Evolutionary conservation across 2,797 vertebrate genomes (phyloP).

Genomic region (Enteromius argenteus): DNA sequence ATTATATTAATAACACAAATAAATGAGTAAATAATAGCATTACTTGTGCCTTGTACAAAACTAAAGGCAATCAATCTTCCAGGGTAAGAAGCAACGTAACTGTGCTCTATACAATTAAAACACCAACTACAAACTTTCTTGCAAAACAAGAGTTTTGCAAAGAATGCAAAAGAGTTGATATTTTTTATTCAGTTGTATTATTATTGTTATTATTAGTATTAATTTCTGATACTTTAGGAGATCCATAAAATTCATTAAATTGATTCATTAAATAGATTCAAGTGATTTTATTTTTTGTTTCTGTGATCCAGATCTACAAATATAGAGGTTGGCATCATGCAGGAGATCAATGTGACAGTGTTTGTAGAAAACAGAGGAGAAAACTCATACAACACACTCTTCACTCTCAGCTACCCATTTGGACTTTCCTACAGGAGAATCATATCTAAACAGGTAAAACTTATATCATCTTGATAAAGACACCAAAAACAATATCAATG

Average conservation of each 20-base stretch:
- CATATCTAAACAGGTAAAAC: slow-evolving; percentile 72
- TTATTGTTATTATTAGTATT: no score
- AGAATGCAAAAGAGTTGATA: no score
- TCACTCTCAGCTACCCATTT: slow-evolving; percentile 76
- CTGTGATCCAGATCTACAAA: slow-evolving; percentile 63
- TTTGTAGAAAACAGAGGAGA: slow-evolving; percentile 80
- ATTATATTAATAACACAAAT: not conserved
- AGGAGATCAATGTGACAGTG: slow-evolving; percentile 75
- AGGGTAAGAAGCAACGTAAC: not conserved
- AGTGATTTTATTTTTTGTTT: not conserved
- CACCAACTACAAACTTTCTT: no score
- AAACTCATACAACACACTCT: slow-evolving; percentile 80
- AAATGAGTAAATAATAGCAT: not conserved
- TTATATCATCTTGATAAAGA: not conserved
- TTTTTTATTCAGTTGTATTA: no score
- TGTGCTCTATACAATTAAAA: not conserved
- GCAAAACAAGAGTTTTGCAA: no score
- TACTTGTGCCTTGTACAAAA: not conserved
- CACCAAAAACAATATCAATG: not conserved
- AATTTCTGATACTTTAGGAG: not conserved
- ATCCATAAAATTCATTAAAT: no score
- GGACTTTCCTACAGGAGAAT: slow-evolving; percentile 80
- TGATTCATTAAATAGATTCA: no score
- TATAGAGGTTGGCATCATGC: slow-evolving; percentile 79
- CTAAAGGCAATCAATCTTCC: not conserved